Base-by-base conservation (phyloP, 2,113 vertebrate species). In the Regulus satrapa region DNA sequence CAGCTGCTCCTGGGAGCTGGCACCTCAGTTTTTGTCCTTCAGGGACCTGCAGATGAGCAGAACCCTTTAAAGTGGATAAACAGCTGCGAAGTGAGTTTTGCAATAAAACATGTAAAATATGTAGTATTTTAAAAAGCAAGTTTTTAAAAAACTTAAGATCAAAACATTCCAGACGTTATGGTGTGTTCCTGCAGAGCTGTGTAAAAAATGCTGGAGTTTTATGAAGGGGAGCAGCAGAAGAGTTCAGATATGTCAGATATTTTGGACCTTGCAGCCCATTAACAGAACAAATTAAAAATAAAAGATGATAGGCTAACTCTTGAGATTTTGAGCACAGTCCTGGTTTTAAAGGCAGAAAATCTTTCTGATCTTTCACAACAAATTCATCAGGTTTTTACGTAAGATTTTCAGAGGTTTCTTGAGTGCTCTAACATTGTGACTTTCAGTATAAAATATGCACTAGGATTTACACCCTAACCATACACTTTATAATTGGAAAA, bases 141-240 rank as follows among this genome's bases (percentile, higher is more conserved):
- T 95, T 96, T 94, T 96, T 94, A 96, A 94, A 89, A 96, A 88
- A 79, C 84, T 78, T 96, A 96, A 95, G 90, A 96, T 95, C 92
- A 88, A 97, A 94, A 95, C 95, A 93, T 95, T 97, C 90, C 85
- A 94, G 90, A 81, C 75, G 3, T 93, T 88, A 88, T 32, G 79
- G 71, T 94, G 55, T 89, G 85, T 88, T 91, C 89, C 93, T 66
- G 85, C 74, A 45, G 88, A 92, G 89, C 82, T 77, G 85, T 84
- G 75, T 90, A 71, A 96, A 95, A 96, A 96, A 93, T 92, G 89
- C 88, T 74, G 61, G 55, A 94, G 58, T 63, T 83, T 92, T 85
- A 69, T 75, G 83, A 85, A 96, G 45, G 74, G 71, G 75, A 95
- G 79, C 59, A 96, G 75, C 79, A 90, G 79, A 67, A 58, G 72